phyloP scores from a whole-genome alignment of 2,113 vertebrate genomes.

The Pelusios castaneus region DNA sequence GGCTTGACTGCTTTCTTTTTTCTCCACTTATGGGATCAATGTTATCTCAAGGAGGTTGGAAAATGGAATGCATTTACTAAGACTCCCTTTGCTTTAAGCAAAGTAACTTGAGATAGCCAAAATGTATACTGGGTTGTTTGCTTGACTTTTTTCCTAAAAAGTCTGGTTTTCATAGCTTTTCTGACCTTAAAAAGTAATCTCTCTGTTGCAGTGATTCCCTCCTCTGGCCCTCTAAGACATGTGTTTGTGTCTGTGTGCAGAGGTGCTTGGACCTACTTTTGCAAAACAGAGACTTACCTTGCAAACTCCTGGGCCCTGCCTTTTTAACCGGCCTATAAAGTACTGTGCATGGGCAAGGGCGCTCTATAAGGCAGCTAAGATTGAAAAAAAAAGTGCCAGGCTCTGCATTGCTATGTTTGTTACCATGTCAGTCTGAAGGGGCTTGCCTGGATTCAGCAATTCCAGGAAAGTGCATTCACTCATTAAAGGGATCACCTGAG shows the following conservation, averaged over 20 bases:
- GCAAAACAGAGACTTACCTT: too few species aligned
- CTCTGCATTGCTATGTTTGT: background rate
- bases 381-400: background rate
- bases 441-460: background rate
- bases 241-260: background rate
- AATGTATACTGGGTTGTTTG: background rate
- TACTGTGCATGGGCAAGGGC: background rate
- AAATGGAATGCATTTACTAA: background rate
- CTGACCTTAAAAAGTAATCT: background rate
- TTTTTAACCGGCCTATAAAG: background rate
- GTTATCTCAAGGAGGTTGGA: background rate
- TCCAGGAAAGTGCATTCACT: background rate
- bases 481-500: background rate
- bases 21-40: background rate
- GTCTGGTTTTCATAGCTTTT: background rate
- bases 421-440: background rate
- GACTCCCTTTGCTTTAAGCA: background rate
- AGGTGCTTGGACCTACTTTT: background rate
- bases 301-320: background rate
- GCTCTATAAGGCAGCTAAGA: background rate
- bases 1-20: background rate
- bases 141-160: accelerated
- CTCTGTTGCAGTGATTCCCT: too few species aligned
- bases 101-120: background rate
- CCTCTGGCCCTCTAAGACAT: background rate